These are phyloP conservation scores for Hippocampus barbouri DNA, from an alignment of 2,113 vertebrate species.

Conservation along the genomic window DNA sequence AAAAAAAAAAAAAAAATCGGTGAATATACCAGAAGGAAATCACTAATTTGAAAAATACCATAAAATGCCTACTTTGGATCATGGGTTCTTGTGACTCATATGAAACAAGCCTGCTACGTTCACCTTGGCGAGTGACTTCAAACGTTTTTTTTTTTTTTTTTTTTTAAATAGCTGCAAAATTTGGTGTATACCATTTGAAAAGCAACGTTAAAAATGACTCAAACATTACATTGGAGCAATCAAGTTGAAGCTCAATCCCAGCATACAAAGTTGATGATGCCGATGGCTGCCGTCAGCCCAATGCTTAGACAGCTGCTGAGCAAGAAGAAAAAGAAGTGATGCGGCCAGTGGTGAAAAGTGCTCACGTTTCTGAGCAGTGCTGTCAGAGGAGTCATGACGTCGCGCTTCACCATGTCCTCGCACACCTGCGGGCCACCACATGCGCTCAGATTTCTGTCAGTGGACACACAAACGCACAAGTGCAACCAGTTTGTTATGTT, in stretches of 20 bases:
- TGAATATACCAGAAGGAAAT: no score
- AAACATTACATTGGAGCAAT: not conserved
- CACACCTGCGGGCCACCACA: constrained; percentile 93
- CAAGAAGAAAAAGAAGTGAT: constrained; percentile 33
- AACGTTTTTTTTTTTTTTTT: no score
- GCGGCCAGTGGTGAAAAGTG: constrained; percentile 9
- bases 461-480: constrained; percentile 22
- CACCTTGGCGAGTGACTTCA: no score
- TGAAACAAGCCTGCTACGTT: no score
- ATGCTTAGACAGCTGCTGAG: constrained; percentile 25
- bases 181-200: not conserved
- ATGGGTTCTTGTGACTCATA: no score
- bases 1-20: no score
- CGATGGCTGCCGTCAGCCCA: not conserved
- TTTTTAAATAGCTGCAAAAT: no score
- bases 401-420: constrained; percentile 93
- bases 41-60: no score
- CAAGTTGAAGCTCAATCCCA: not conserved
- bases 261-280: not conserved
- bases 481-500: not conserved
- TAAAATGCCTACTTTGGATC: no score
- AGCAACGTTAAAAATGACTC: not conserved
- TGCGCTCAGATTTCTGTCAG: constrained; percentile 87
- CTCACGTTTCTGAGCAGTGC: constrained; percentile 88
- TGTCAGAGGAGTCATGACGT: constrained; percentile 90